Base-by-base conservation (phyloP, 1,140 invertebrate genomes). In the Hycleus phaleratus region DNA sequence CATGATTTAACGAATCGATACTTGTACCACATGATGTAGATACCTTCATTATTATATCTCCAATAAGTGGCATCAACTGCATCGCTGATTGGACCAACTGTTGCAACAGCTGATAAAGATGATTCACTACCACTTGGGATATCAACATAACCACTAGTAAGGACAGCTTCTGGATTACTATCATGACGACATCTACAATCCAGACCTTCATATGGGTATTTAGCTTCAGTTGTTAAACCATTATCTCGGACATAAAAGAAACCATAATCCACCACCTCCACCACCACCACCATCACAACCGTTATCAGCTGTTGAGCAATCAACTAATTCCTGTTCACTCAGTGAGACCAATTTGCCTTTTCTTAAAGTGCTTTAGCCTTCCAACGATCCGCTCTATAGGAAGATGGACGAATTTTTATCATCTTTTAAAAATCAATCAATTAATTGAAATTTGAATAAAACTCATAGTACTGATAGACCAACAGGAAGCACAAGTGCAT, bases 271-370 rank as follows among this genome's bases (percentile, higher is more conserved):
- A 84, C 82, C 0, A 83, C 67, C 12, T 82, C 80, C 78, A 84
- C 82, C 0, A 83, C 67, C 12, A 43, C 85, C 85, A 58, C 85
- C 85, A 60, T 81, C 75, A 68, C 85, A 87, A 3, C 85, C 86
- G 49, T 78, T 59, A 70, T 85, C 86, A 9, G 12, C 82, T 4
- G 26, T 32, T 0, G 26, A 32, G 82, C 97, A 99, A 78, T 99
- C 97, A 24, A 99, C 81, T 43, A 99, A 78, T 74, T 99, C 97
- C 78, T 99, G 96, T 78, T 98, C 96, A 63, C 92, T 95, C 0
- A 99, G 81, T 3, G 92, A 93, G 6, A 94, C 80, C n/a, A 98
- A 78, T 58, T 83, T 80, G 43, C 89, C 88, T 26, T 81, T 85
- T 71, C 88, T 85, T 56, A 93, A 83, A 76, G 88, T 94, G 73